A percentile compares a stretch with the other conserved stretches of the same genome.
phyloP scores from a whole-genome alignment of 2,797 vertebrate genomes.

The Lerista edwardsae region DNA sequence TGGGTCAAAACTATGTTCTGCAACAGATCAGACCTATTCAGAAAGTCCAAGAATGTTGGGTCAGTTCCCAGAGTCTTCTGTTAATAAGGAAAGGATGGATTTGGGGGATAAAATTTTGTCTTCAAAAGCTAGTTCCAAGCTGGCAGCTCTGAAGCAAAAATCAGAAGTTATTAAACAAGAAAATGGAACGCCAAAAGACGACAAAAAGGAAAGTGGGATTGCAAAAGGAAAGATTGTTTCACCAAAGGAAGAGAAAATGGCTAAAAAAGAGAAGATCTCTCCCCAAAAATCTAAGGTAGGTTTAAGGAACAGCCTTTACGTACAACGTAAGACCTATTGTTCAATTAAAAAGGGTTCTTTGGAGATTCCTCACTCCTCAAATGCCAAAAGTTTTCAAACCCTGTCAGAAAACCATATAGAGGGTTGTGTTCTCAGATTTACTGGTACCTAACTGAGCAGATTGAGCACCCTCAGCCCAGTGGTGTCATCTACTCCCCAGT shows the following conservation, averaged over 20 bases:
- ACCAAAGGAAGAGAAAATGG: slow-evolving; percentile 76
- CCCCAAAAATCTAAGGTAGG: slow-evolving; percentile 88
- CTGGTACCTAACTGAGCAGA: neutral
- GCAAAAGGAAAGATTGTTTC: slow-evolving; percentile 73
- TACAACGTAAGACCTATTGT: neutral
- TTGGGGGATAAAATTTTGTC: slow-evolving; percentile 57
- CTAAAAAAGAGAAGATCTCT: slow-evolving; percentile 81
- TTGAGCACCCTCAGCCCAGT: neutral
- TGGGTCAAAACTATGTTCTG: slow-evolving; percentile 42
- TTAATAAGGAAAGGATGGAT: slow-evolving; percentile 27
- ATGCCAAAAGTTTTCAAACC: no score
- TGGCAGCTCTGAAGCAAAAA: slow-evolving; percentile 83
- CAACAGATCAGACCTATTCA: slow-evolving; percentile 48
- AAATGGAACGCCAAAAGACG: slow-evolving; percentile 65
- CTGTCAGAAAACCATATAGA: no score
- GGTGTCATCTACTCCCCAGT: no score
- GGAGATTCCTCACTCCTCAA: no score
- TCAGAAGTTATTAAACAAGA: slow-evolving; percentile 68
- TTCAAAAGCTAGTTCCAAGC: slow-evolving; percentile 83
- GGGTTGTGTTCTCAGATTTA: no score
- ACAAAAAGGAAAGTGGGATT: slow-evolving; percentile 59
- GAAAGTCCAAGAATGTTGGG: slow-evolving; percentile 34
- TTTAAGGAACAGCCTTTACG: slow-evolving; percentile 14
- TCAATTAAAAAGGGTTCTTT: no score
- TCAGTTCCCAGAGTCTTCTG: slow-evolving; percentile 44